A percentile compares a stretch with the other conserved stretches of the same genome.
These are phyloP conservation scores for Platysternon megacephalum DNA, from an alignment of 2,113 vertebrate species.

Conservation along the genomic window DNA sequence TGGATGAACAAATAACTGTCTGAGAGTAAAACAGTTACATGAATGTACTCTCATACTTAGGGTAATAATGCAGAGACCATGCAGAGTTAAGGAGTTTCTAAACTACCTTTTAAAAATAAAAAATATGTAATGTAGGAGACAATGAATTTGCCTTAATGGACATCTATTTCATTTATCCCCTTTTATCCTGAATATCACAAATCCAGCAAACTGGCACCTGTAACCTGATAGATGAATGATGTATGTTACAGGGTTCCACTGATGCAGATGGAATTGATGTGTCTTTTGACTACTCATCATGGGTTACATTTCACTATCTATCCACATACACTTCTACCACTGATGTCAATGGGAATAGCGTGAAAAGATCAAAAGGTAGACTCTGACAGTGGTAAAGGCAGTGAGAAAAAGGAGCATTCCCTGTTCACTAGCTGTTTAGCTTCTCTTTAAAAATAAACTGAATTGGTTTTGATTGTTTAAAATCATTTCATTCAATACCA, in stretches of 20 bases:
- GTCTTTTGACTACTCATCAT: not conserved
- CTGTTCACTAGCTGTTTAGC: not conserved
- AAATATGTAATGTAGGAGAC: not conserved
- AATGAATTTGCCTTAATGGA: not conserved
- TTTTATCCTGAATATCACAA: not conserved
- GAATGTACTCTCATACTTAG: not conserved
- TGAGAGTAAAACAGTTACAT: not conserved
- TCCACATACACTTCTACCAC: not conserved
- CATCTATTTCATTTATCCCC: not conserved
- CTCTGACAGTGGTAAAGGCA: not conserved
- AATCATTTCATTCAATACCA: not conserved
- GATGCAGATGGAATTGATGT: not conserved
- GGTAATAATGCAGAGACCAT: not conserved
- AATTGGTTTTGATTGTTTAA: not conserved
- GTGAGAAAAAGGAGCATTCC: not conserved
- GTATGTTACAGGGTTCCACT: not conserved
- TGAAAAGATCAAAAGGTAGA: not conserved
- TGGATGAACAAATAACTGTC: not conserved
- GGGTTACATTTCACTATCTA: not conserved
- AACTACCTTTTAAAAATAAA: conserved; percentile 3
- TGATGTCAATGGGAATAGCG: not conserved
- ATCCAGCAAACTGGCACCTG: not conserved
- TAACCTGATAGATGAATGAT: not conserved
- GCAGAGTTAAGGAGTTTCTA: not conserved
- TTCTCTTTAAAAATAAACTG: not conserved